Conservation (phyloP, 2,113 vertebrate genomes). For the Circaetus cinerascens region DNA sequence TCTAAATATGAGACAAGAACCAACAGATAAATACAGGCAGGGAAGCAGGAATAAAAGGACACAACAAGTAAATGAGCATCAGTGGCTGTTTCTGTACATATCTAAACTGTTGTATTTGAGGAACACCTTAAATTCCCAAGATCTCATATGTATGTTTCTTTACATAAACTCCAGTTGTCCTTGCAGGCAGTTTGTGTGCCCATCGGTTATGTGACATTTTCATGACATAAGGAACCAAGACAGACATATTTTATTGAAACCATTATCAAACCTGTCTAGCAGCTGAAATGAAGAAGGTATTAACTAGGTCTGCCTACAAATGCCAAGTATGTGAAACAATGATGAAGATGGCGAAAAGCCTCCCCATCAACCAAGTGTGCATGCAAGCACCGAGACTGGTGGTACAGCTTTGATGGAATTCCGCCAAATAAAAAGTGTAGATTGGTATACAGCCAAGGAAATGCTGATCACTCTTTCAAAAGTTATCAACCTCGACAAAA, state of each 20-base stretch:
- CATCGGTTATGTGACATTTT: neutral
- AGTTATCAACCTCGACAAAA: neutral
- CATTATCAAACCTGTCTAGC: neutral
- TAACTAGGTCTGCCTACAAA: neutral
- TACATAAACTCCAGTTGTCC: neutral
- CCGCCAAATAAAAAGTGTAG: neutral
- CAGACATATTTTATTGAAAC: neutral
- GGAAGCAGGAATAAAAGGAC: neutral
- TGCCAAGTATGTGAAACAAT: neutral
- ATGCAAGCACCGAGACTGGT: neutral
- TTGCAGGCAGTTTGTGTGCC: neutral
- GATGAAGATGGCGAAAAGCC: neutral
- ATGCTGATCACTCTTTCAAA: neutral
- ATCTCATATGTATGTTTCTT: neutral
- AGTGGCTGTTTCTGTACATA: neutral
- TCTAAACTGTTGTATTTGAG: fast-evolving
- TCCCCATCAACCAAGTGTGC: neutral
- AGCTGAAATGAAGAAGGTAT: neutral
- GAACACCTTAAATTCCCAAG: neutral
- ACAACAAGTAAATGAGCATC: neutral
- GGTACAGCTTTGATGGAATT: neutral
- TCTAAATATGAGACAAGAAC: neutral
- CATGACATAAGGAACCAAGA: neutral
- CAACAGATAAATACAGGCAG: neutral
- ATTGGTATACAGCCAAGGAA: neutral